Evolutionary conservation across 2,888 invertebrate genomes (phyloP).

Genomic region (Oscheius sp.): DNA sequence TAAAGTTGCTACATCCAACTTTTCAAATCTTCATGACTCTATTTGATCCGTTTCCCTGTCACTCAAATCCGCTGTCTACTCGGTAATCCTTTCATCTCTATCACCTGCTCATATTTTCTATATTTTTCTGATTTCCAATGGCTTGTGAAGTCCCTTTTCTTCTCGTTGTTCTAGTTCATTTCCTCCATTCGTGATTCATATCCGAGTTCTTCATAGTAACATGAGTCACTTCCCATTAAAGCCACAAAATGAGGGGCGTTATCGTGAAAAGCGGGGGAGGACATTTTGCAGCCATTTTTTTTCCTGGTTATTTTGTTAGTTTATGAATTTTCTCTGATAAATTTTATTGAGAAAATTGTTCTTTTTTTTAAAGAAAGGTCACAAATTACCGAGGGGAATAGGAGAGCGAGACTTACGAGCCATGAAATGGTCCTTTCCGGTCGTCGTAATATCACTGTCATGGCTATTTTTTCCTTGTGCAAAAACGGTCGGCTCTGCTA

Average conservation of each 20-base stretch:
- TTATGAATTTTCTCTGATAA: not conserved
- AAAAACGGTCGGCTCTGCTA: not conserved
- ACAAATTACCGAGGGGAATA: constrained; percentile 3
- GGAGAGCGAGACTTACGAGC: constrained; percentile 12
- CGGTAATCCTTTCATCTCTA: too few species aligned
- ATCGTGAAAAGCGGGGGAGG: constrained; percentile 23
- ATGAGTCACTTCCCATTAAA: constrained; percentile 18
- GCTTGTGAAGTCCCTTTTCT: not conserved
- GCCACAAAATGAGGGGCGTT: constrained; percentile 26
- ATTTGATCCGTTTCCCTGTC: too few species aligned
- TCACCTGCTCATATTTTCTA: too few species aligned
- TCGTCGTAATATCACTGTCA: constrained; percentile 26
- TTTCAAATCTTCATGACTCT: too few species aligned
- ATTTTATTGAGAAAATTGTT: not conserved
- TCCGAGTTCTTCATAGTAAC: constrained; percentile 24
- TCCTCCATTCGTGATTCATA: constrained; percentile 25
- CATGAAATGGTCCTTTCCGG: constrained; percentile 31
- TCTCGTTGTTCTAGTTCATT: not conserved
- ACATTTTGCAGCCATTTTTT: constrained; percentile 7
- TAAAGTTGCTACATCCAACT: too few species aligned
- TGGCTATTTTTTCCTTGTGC: not conserved
- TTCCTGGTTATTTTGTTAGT: not conserved
- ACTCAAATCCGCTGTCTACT: too few species aligned
- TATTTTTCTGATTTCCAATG: too few species aligned
- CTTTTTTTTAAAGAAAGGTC: not conserved